A percentile compares a stretch with the other conserved stretches of the same genome.
phyloP scores from a whole-genome alignment of 2,113 vertebrate genomes.

The Prunella himalayana region DNA sequence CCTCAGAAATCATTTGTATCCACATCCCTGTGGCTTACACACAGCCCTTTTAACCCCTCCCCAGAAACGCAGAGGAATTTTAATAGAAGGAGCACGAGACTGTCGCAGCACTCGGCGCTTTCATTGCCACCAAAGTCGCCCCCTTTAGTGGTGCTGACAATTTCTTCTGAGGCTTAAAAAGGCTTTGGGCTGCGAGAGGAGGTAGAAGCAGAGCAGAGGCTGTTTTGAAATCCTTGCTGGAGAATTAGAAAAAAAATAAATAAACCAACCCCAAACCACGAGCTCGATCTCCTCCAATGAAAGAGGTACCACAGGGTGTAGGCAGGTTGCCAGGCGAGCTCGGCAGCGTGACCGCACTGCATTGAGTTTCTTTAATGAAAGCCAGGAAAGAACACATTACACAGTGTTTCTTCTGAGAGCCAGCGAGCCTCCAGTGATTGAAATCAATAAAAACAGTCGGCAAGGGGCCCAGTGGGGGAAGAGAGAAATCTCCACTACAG shows the following conservation, averaged over 20 bases:
- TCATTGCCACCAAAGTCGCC: not conserved
- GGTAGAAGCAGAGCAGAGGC: not conserved
- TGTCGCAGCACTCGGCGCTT: not conserved
- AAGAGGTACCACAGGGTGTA: constrained; percentile 77
- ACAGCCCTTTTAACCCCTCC: not conserved
- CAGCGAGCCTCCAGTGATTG: constrained; percentile 73
- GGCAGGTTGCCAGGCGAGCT: constrained; percentile 82
- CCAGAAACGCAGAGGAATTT: constrained; percentile 4
- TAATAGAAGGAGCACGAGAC: not conserved
- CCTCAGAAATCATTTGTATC: not conserved
- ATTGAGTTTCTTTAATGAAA: constrained; percentile 85
- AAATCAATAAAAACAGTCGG: constrained; percentile 77
- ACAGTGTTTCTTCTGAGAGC: constrained; percentile 73
- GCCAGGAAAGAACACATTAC: constrained; percentile 87
- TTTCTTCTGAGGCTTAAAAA: not conserved
- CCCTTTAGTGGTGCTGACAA: not conserved
- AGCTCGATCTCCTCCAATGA: constrained; percentile 67
- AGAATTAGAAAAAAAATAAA: not conserved
- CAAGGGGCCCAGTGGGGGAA: constrained; percentile 70
- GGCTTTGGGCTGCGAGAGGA: not conserved
- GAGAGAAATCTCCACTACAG: constrained; percentile 55
- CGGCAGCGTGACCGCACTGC: constrained; percentile 80
- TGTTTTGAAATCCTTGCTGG: constrained; percentile 40
- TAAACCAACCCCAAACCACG: constrained; percentile 33
- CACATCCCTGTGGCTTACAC: constrained; percentile 10